Conservation (phyloP, 2,113 vertebrate species). For the Lutjanus erythropterus region DNA sequence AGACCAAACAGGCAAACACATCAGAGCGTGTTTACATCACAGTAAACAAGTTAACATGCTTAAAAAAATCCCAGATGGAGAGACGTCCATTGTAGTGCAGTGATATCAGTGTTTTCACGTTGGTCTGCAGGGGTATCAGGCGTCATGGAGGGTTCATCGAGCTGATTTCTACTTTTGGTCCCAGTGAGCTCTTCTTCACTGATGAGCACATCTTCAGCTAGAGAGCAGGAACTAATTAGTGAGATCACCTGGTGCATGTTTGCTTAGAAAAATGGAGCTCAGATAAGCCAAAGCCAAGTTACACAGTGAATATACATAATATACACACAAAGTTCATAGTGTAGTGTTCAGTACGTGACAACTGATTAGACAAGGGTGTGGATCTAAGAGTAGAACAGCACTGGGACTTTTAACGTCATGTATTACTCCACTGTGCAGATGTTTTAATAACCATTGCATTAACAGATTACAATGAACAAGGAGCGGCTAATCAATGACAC, state of each 20-base stretch:
- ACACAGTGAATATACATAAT: not conserved
- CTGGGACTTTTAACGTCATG: too few relatives aligned
- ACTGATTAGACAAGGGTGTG: too few relatives aligned
- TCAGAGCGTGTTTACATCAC: not conserved
- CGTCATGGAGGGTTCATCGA: not conserved
- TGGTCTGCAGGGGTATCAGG: not conserved
- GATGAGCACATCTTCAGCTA: slow-evolving; percentile 1
- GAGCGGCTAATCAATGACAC: too few relatives aligned
- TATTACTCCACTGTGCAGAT: too few relatives aligned
- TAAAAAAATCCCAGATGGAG: not conserved
- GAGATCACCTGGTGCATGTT: not conserved
- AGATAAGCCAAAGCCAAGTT: not conserved
- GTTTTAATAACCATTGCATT: too few relatives aligned
- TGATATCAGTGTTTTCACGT: not conserved
- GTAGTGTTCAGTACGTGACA: not conserved
- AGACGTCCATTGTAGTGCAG: not conserved
- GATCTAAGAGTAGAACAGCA: too few relatives aligned
- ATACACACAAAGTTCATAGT: not conserved
- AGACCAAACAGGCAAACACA: too few relatives aligned
- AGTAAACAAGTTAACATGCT: not conserved
- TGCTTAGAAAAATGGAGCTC: not conserved
- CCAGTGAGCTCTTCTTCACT: not conserved
- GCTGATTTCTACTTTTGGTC: not conserved
- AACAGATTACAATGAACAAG: too few relatives aligned
- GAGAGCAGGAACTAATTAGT: slow-evolving; percentile 1